Evolutionary conservation across 2,113 vertebrate species (phyloP), one percentile per base, ranked within the genome.

Genomic region (Trematomus loennbergii): DNA sequence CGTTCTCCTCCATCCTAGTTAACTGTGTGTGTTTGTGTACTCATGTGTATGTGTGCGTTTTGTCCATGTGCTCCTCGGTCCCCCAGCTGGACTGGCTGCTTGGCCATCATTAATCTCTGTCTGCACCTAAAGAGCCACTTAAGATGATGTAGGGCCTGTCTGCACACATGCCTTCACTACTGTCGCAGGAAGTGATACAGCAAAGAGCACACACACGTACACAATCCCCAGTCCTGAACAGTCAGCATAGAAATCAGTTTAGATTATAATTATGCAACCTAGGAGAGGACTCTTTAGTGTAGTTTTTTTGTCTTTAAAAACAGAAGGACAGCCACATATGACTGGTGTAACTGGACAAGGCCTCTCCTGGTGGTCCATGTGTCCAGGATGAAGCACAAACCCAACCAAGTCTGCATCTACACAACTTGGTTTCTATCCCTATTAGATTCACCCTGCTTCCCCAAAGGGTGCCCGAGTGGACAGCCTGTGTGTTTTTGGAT

Each of bases 121-220:
- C 95, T 86, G 65, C 90, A 92, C 92, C 92, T 95, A 95, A 95
- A 95, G 92, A 95, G 94, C 93, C 94, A 94, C 93, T 96, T 95
- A 94, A 94, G 93, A 94, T 95, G 95, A 96, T 95, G 91, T 93
- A 95, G 92, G 83, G 91, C 92, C 93, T 93, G 94, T 94, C 91
- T 89, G 82, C 70, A 79, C 89, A 88, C 94, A 93, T 93, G 94
- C 94, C 94, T 94, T 92, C 93, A 94, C 89, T 92, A 88, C 83
- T 90, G 90, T 92, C 83, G 86, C 88, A 91, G 88, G 63, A 74
- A 86, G 78, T 79, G 88, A 89, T 90, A 79, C 59, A 87, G 72
- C 75, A 79, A 85, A 66, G 63, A 83, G 69, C 63, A 59, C 76
- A 12, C 45, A 52, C 60, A 20, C 49, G 13, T 18, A 63, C 81